These are phyloP conservation scores for Autographa pulchrina DNA, from an alignment of 2,888 invertebrate species.

Conservation along the genomic window DNA sequence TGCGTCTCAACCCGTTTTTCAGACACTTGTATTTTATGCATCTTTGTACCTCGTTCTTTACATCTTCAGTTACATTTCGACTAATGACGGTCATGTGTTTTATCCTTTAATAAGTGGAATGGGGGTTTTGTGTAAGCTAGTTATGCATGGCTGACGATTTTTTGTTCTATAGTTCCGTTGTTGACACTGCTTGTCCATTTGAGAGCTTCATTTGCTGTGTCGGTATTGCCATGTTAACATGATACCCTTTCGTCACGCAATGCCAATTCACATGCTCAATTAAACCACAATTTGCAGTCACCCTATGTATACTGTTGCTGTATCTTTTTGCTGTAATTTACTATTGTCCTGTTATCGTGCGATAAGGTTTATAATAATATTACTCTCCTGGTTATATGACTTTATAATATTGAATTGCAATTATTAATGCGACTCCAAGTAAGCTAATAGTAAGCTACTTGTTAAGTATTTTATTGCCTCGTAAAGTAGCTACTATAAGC, in stretches of 20 bases:
- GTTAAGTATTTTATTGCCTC: background rate
- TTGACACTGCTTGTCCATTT: slow-evolving; percentile 34
- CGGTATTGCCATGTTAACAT: slow-evolving; percentile 5
- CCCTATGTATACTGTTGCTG: background rate
- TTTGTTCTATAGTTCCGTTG: slow-evolving; percentile 10
- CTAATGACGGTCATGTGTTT: slow-evolving; percentile 4
- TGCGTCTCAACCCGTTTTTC: slow-evolving; percentile 10
- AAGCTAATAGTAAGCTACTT: background rate
- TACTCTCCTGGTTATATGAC: background rate
- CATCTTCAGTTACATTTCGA: slow-evolving; percentile 1
- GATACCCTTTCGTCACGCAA: slow-evolving; percentile 16
- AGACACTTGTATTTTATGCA: slow-evolving; percentile 35
- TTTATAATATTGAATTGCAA: background rate
- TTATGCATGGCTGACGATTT: slow-evolving; percentile 11
- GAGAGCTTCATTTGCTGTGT: slow-evolving; percentile 12
- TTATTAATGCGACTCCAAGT: background rate
- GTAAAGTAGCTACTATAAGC: background rate
- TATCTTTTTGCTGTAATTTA: slow-evolving; percentile 7
- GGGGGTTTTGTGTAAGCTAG: background rate
- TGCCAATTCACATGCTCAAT: slow-evolving; percentile 21
- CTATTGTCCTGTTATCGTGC: background rate
- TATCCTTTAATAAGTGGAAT: background rate
- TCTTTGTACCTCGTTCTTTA: slow-evolving; percentile 12
- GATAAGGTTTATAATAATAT: background rate
- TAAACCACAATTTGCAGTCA: slow-evolving; percentile 1